Conservation (phyloP, 2,797 vertebrate species). For the Rhinophrynus dorsalis region DNA sequence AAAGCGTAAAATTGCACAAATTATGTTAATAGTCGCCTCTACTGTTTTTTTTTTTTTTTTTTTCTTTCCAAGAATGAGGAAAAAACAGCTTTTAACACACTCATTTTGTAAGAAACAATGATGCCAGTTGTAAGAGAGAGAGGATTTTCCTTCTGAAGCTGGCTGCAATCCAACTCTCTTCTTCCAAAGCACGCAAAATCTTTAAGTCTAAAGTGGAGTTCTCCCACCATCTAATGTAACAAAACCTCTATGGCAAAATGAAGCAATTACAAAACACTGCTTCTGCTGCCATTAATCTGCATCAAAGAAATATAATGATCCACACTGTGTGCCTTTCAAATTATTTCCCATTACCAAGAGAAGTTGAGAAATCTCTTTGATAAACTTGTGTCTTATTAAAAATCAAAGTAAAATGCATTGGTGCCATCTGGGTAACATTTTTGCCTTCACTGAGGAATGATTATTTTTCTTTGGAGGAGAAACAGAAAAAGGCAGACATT, state of each 20-base stretch:
- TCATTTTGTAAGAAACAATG: too few species aligned
- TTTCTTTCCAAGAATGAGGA: too few species aligned
- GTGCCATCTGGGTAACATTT: conserved; percentile 75
- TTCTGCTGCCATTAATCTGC: conserved; percentile 72
- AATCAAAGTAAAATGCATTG: conserved; percentile 69
- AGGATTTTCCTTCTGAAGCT: neutral
- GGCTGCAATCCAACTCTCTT: neutral
- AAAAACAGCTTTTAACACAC: too few species aligned
- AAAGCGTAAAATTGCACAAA: too few species aligned
- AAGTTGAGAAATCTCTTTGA: conserved; percentile 74
- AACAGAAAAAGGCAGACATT: conserved; percentile 54
- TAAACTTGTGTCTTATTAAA: conserved; percentile 71
- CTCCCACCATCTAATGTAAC: conserved; percentile 28
- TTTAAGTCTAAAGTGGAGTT: conserved; percentile 1
- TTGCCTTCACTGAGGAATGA: conserved; percentile 63
- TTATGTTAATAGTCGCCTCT: too few species aligned
- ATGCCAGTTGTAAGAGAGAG: neutral
- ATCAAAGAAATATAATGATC: conserved; percentile 75
- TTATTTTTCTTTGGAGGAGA: conserved; percentile 61
- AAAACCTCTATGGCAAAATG: conserved; percentile 51
- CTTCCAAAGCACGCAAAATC: conserved; percentile 18
- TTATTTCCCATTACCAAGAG: conserved; percentile 71
- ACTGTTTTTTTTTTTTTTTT: too few species aligned
- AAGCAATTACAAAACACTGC: conserved; percentile 68
- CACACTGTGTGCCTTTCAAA: conserved; percentile 69